Percentiles rank a stretch among this genome's conserved stretches.
Conservation (phyloP, 2,113 vertebrate species). For the Bufo bufo region DNA sequence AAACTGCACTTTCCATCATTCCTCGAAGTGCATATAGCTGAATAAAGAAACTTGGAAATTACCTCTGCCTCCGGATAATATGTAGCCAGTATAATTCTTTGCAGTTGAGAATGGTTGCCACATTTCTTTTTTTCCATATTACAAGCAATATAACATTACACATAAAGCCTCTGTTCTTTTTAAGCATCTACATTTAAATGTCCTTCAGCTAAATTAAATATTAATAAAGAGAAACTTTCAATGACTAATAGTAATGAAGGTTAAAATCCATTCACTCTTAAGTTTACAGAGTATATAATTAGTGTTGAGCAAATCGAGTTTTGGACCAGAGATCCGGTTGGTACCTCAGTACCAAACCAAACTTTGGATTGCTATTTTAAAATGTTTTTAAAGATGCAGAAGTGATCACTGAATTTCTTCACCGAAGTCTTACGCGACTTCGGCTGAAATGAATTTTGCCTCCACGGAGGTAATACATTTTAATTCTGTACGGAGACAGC, state of each 20-base stretch:
- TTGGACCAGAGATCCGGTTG: too few species aligned
- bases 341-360: too few species aligned
- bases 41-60: conserved; percentile 40
- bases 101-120: conserved; percentile 5
- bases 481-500: too few species aligned
- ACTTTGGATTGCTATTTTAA: too few species aligned
- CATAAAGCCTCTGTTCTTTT: neutral
- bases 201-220: neutral
- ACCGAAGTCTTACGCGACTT: too few species aligned
- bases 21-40: conserved; percentile 16
- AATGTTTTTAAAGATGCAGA: too few species aligned
- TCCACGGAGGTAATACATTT: too few species aligned
- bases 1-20: conserved; percentile 31
- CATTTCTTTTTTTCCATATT: conserved; percentile 21
- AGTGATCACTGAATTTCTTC: too few species aligned
- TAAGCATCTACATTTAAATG: conserved; percentile 7
- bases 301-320: too few species aligned
- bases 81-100: conserved; percentile 37
- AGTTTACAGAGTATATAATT: neutral
- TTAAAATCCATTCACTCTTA: neutral
- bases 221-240: neutral
- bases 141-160: conserved; percentile 33
- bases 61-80: conserved; percentile 42
- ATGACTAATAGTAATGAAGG: neutral
- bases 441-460: too few species aligned